These are phyloP conservation scores for Cephus spinipes DNA, from an alignment of 2,888 invertebrate species.

Conservation along the genomic window DNA sequence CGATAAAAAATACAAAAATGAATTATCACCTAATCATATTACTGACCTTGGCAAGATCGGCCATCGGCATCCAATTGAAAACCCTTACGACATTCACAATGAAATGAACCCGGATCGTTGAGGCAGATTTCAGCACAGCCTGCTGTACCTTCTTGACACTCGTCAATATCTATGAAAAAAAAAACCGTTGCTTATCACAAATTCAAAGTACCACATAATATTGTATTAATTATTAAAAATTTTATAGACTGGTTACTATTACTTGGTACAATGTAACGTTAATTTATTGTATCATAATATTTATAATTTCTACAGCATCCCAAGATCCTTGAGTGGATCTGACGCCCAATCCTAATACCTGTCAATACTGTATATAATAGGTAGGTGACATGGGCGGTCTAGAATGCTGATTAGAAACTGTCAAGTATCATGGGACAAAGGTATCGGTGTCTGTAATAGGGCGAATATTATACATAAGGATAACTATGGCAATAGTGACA, in stretches of 20 bases:
- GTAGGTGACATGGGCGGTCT: neutral
- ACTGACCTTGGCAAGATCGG: conserved; percentile 69
- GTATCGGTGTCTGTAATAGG: neutral
- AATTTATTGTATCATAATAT: neutral
- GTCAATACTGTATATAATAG: neutral
- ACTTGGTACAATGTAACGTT: neutral
- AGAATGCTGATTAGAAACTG: neutral
- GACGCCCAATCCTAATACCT: neutral
- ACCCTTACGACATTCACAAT: conserved; percentile 70
- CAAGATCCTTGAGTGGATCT: neutral
- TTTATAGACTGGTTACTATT: neutral
- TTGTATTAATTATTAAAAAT: neutral
- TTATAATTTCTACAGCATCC: neutral
- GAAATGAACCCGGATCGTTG: conserved; percentile 71
- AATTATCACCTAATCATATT: neutral
- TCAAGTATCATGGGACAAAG: neutral
- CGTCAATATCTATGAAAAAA: conserved; percentile 69
- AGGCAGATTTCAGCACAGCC: conserved; percentile 71
- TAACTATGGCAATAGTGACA: neutral
- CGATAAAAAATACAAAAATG: neutral
- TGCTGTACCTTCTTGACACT: conserved; percentile 69
- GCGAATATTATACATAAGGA: neutral
- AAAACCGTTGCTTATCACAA: neutral
- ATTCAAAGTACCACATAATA: neutral
- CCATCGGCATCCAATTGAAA: conserved; percentile 67